Evolutionary conservation across 2,888 invertebrate genomes (phyloP), one percentile per base, ranked within the genome.

Genomic region (Megamerina dolium): DNA sequence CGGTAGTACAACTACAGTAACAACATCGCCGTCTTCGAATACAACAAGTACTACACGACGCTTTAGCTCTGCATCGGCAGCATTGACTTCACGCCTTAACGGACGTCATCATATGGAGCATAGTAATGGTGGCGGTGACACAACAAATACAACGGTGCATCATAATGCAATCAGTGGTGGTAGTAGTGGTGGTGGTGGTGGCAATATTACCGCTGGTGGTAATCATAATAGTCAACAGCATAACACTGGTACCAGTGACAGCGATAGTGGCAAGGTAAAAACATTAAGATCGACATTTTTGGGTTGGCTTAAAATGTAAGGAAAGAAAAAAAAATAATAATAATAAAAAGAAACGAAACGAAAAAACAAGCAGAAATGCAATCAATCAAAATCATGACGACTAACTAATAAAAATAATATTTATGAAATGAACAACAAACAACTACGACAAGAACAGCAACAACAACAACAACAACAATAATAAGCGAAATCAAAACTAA

Each of bases 191-290:
- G 60, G 55, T 31, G 32, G 41, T 41, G 36, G 40, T 19, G 44
- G 45, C 41, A 45, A 49, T 47, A 42, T 10, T 26, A 26, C 45
- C n/a, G 37, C 47, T 18, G 44, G 41, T 31, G 38, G 41, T 33
- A 46, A 31, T 23, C 43, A 32, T 27, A 49, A 45, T 35, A 45
- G 44, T 48, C 46, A 43, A 21, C 44, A 45, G 33, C 48, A 47
- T 37, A 50, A 50, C 43, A 51, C 49, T 43, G 48, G 50, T 38
- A 45, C 51, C 39, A 51, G 52, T 45, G 56, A 72, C 53, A 63
- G 64, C 59, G 70, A 70, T 59, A 67, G 66, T 59, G 72, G 70
- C 57, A 72, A 70, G 70, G 72, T 72, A 68, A 70, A 69, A 61
- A 72, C 70, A 65, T 65, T 72, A 52, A 66, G 70, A 63, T 68